Percentiles rank a stretch among this genome's conserved stretches.
phyloP scores from a whole-genome alignment of 2,113 vertebrate genomes.

The Balaenoptera acutorostrata region DNA sequence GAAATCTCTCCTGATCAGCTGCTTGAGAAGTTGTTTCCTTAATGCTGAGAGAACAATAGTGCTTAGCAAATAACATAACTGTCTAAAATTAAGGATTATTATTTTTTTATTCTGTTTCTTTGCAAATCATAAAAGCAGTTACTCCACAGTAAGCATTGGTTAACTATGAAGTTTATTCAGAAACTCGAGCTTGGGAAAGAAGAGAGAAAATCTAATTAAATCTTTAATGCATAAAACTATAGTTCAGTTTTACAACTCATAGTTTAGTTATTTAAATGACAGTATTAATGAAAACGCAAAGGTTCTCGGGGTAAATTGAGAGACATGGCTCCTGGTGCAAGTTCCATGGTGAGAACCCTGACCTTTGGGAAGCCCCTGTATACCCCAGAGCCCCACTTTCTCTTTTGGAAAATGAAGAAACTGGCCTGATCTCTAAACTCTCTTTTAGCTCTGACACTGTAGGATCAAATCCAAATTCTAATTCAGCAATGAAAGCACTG shows the following conservation, averaged over 20 bases:
- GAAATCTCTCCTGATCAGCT: not conserved
- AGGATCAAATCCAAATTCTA: not conserved
- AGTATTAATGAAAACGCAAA: not conserved
- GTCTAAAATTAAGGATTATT: not conserved
- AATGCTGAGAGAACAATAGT: not conserved
- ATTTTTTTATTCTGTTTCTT: not conserved
- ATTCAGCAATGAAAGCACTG: not conserved
- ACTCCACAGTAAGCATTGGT: not conserved
- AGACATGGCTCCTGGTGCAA: not conserved
- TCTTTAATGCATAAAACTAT: not conserved
- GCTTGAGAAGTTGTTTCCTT: not conserved
- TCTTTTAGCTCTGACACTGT: not conserved
- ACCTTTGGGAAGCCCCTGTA: not conserved
- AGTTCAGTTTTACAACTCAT: not conserved
- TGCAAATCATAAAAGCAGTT: not conserved
- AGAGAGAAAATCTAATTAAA: constrained; percentile 4
- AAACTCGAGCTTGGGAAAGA: not conserved
- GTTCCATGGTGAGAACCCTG: not conserved
- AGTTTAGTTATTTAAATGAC: not conserved
- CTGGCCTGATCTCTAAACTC: not conserved
- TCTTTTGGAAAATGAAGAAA: not conserved
- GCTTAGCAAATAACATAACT: not conserved
- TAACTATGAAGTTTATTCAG: not conserved
- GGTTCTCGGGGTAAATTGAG: not conserved
- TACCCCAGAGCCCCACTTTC: not conserved